A percentile compares a stretch with the other conserved stretches of the same genome.
These are phyloP conservation scores for Anser cygnoides DNA, from an alignment of 2,113 vertebrate genomes.

Conservation along the genomic window DNA sequence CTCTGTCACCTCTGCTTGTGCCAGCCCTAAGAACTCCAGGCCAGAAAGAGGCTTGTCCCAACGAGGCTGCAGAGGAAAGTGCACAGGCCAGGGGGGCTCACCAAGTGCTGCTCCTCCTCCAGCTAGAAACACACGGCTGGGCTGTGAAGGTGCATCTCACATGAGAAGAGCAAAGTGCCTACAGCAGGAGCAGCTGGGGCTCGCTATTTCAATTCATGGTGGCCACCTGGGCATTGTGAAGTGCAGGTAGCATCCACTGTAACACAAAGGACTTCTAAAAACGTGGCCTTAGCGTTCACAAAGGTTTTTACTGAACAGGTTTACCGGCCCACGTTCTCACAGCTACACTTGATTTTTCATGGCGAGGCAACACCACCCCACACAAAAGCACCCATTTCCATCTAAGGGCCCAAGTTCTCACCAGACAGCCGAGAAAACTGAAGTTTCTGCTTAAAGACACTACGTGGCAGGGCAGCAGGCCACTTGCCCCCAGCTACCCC, in stretches of 20 bases:
- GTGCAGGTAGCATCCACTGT: not conserved
- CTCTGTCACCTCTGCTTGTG: not conserved
- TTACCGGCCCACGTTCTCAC: not conserved
- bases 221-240: not conserved
- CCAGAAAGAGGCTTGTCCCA: not conserved
- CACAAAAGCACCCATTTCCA: not conserved
- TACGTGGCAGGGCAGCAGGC: fast-evolving
- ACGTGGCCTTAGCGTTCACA: not conserved
- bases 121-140: not conserved
- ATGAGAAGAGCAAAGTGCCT: not conserved
- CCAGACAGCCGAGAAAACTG: not conserved
- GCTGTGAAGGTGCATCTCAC: not conserved
- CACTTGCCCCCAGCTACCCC: not conserved
- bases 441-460: not conserved
- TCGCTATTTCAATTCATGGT: fast-evolving
- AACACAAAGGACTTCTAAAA: not conserved
- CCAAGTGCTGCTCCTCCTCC: not conserved
- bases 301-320: not conserved
- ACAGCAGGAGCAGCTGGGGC: not conserved
- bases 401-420: not conserved
- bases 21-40: not conserved
- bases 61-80: not conserved
- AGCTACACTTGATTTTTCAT: not conserved
- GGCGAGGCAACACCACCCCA: not conserved
- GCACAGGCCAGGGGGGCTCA: not conserved